A percentile compares a stretch with the other conserved stretches of the same genome.
phyloP scores from a whole-genome alignment of 1,140 invertebrate genomes.

The Eumaeus atala region DNA sequence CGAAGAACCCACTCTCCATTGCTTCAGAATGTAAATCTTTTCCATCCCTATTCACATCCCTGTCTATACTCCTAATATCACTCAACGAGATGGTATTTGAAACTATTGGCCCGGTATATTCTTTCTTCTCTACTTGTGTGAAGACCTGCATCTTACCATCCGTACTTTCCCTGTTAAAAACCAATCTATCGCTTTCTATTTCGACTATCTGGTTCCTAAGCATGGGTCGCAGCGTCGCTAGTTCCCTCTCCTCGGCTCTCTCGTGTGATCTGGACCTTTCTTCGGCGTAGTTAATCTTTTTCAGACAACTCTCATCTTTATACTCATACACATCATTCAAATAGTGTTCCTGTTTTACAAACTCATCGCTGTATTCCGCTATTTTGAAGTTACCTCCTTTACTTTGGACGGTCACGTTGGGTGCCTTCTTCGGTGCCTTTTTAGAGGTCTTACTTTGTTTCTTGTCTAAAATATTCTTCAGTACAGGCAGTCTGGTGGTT shows the following conservation, averaged over 20 bases:
- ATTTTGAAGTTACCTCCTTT: conserved; percentile 34
- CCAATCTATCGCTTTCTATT: conserved; percentile 23
- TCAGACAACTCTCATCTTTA: conserved; percentile 18
- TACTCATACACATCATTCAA: conserved; percentile 35
- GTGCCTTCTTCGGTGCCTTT: conserved; percentile 40
- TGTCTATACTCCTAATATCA: conserved; percentile 39
- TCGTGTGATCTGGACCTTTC: conserved; percentile 30
- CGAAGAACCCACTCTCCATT: conserved; percentile 51
- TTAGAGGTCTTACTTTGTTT: conserved; percentile 33
- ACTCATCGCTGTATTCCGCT: conserved; percentile 34
- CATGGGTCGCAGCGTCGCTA: conserved; percentile 33
- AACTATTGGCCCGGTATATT: conserved; percentile 29
- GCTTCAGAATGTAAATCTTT: conserved; percentile 37
- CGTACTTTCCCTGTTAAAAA: conserved; percentile 37
- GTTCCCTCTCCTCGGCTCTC: conserved; percentile 31
- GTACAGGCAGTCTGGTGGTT: conserved; percentile 25
- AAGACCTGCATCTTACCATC: conserved; percentile 57
- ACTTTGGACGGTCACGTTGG: conserved; percentile 48
- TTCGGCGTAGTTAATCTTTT: conserved; percentile 17
- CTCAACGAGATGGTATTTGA: conserved; percentile 30
- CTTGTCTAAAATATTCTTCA: conserved; percentile 36
- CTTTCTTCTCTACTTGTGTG: conserved; percentile 50
- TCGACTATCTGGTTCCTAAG: conserved; percentile 26
- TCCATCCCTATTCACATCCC: conserved; percentile 34
- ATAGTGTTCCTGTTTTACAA: conserved; percentile 30